Conservation (phyloP, 2,888 invertebrate genomes). For the Himalopsyche tibetana region DNA sequence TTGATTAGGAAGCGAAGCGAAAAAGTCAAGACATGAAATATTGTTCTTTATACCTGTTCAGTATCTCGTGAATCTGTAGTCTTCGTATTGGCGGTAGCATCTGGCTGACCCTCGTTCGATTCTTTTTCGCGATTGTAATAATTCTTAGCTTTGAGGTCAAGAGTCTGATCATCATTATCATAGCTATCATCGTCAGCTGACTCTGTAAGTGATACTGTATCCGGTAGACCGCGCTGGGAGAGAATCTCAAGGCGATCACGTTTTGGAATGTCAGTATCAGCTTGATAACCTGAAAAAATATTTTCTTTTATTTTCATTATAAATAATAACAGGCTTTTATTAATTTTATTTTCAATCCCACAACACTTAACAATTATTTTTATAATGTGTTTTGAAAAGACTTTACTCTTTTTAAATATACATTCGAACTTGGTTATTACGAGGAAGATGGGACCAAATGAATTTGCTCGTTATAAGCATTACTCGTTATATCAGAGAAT, state of each 20-base stretch:
- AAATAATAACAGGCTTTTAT: too few species aligned
- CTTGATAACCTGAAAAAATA: slow-evolving; percentile 60
- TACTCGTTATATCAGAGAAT: too few species aligned
- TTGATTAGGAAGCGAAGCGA: too few species aligned
- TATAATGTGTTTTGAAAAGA: too few species aligned
- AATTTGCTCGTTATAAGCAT: too few species aligned
- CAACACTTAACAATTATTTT: too few species aligned
- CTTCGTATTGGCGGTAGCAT: slow-evolving; percentile 57
- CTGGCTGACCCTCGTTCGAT: slow-evolving; percentile 61
- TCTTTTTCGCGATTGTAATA: slow-evolving; percentile 64
- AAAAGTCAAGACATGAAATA: too few species aligned
- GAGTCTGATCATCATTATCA: slow-evolving; percentile 69
- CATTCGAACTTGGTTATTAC: too few species aligned
- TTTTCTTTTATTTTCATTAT: background rate
- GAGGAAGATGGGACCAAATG: too few species aligned
- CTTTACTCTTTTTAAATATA: too few species aligned
- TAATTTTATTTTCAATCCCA: too few species aligned
- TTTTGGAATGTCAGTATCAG: slow-evolving; percentile 58
- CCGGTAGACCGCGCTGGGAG: slow-evolving; percentile 68
- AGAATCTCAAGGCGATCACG: slow-evolving; percentile 69
- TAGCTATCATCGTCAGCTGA: slow-evolving; percentile 72
- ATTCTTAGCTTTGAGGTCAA: slow-evolving; percentile 66
- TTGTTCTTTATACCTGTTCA: slow-evolving; percentile 16
- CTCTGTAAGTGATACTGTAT: slow-evolving; percentile 66
- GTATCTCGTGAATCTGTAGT: slow-evolving; percentile 52